Conservation (phyloP, 2,797 vertebrate species). For the Muscicapa striata region DNA sequence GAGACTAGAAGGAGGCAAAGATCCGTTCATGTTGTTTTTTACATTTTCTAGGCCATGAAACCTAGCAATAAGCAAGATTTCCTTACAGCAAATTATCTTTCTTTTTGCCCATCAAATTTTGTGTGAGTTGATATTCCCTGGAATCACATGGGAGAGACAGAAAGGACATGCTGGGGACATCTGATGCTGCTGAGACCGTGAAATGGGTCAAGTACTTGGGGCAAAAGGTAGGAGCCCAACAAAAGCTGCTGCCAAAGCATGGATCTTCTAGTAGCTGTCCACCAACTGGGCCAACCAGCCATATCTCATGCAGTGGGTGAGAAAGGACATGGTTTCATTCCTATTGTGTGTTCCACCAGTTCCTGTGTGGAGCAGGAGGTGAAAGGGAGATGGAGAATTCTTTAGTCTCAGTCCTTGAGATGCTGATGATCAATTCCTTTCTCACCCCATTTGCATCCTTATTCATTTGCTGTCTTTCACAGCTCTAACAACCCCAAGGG, state of each 20-base stretch:
- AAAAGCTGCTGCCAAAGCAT: neutral
- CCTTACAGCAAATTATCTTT: rapidly evolving
- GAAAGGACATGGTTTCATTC: neutral
- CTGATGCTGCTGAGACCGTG: neutral
- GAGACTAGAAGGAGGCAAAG: neutral
- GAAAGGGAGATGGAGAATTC: neutral
- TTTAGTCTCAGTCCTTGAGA: neutral
- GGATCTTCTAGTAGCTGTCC: neutral
- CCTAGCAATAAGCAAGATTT: neutral
- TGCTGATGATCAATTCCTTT: neutral
- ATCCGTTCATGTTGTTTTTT: neutral
- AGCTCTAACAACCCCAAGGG: neutral
- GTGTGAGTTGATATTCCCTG: neutral
- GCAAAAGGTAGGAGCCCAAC: neutral
- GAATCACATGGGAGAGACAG: neutral
- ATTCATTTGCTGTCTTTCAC: neutral
- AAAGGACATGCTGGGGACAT: neutral
- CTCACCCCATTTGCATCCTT: neutral
- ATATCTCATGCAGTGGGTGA: neutral
- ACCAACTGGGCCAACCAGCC: neutral
- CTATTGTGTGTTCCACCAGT: rapidly evolving
- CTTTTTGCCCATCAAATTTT: neutral
- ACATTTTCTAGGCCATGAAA: neutral
- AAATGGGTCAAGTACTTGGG: neutral
- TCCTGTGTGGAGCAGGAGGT: neutral